A percentile compares a stretch with the other conserved stretches of the same genome.
phyloP scores from a whole-genome alignment of 2,888 invertebrate genomes.

The Mongoloraphidia duomilia region DNA sequence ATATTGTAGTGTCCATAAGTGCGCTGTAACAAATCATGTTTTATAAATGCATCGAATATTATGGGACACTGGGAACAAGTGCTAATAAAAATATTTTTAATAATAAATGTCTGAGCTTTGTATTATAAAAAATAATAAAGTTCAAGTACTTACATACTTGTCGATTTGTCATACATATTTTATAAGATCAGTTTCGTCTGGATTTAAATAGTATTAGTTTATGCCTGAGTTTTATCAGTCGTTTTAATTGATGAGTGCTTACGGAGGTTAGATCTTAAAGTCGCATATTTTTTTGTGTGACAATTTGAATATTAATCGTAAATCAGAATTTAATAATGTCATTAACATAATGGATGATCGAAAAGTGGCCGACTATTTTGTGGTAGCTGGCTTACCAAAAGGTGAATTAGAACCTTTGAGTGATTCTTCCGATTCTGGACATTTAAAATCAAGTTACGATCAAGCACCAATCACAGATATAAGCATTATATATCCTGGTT shows the following conservation, averaged over 20 bases:
- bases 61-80: too few relatives aligned
- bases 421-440: constrained; percentile 62
- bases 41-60: too few relatives aligned
- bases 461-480: constrained; percentile 94
- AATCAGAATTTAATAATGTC: constrained; percentile 2
- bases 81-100: too few relatives aligned
- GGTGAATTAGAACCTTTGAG: constrained; percentile 64
- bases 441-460: constrained; percentile 62
- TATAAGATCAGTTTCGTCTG: too few relatives aligned
- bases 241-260: neutral
- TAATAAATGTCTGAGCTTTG: too few relatives aligned
- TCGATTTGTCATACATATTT: too few relatives aligned
- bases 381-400: constrained; percentile 81
- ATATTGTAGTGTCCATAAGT: too few relatives aligned
- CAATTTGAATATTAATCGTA: neutral
- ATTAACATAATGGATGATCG: constrained; percentile 58
- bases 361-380: constrained; percentile 94
- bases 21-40: too few relatives aligned
- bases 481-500: constrained; percentile 75
- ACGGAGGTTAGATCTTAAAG: neutral
- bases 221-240: too few relatives aligned
- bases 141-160: too few relatives aligned
- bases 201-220: neutral
- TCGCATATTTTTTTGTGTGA: neutral
- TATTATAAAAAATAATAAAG: too few relatives aligned